These are phyloP conservation scores for Acronicta alni DNA, from an alignment of 2,888 invertebrate genomes.

Conservation along the genomic window DNA sequence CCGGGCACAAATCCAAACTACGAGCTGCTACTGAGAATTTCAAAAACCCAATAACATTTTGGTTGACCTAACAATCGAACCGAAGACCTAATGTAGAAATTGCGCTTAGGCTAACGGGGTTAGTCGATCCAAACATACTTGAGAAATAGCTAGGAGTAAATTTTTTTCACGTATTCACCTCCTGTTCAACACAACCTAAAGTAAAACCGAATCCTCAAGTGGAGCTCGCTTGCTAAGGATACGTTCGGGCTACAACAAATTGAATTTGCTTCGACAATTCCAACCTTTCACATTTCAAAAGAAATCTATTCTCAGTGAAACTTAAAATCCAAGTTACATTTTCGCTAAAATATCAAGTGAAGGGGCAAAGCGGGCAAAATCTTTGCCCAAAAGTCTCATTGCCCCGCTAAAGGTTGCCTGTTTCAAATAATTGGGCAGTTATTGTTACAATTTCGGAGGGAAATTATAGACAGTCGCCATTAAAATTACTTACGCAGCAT, in stretches of 20 bases:
- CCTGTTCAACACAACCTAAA: background rate
- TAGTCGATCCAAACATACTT: too few relatives aligned
- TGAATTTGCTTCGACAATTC: slow-evolving; percentile 43
- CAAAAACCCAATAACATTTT: too few relatives aligned
- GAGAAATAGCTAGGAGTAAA: too few relatives aligned
- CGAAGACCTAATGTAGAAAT: too few relatives aligned
- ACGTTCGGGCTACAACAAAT: slow-evolving; percentile 29
- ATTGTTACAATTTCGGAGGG: slow-evolving; percentile 43
- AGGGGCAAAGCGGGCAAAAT: slow-evolving; percentile 31
- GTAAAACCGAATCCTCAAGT: slow-evolving; percentile 8
- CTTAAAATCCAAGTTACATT: slow-evolving; percentile 24
- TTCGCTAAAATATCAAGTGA: slow-evolving; percentile 24
- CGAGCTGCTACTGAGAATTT: too few relatives aligned
- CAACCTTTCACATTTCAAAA: slow-evolving; percentile 39
- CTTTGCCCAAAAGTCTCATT: slow-evolving; percentile 19
- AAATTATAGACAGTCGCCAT: slow-evolving; percentile 33
- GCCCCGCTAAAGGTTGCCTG: slow-evolving; percentile 29
- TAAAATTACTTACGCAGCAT: slow-evolving; percentile 43
- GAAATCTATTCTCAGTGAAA: slow-evolving; percentile 17
- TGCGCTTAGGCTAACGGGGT: too few relatives aligned
- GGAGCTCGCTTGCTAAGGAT: slow-evolving; percentile 17
- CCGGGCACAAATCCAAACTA: too few relatives aligned
- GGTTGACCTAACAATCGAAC: too few relatives aligned
- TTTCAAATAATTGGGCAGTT: slow-evolving; percentile 43
- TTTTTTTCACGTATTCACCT: too few relatives aligned